Evolutionary conservation across 2,113 vertebrate genomes (phyloP).

Genomic region (Nicator chloris): DNA sequence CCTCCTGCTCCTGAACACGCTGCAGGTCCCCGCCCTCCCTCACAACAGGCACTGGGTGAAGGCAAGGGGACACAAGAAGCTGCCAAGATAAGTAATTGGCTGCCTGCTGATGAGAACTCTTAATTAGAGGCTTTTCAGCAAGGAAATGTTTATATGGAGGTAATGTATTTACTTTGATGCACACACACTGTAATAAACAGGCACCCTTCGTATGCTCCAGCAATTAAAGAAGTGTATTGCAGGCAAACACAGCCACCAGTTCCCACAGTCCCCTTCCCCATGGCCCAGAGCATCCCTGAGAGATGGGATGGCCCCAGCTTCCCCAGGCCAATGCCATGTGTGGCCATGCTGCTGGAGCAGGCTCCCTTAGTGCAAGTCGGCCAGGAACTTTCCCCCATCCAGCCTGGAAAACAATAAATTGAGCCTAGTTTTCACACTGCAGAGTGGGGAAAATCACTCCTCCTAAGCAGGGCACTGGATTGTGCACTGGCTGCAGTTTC

Average conservation of each 20-base stretch:
- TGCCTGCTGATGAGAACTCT: neutral
- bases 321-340: neutral
- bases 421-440: rapidly evolving
- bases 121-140: constrained; percentile 27
- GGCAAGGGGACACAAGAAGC: neutral
- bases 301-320: neutral
- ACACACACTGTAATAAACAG: neutral
- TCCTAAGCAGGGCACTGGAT: neutral
- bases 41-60: neutral
- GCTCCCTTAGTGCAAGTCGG: no score
- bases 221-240: neutral
- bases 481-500: neutral
- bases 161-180: neutral
- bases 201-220: neutral
- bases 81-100: neutral
- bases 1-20: neutral
- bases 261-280: neutral
- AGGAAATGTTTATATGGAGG: neutral
- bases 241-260: neutral
- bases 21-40: neutral
- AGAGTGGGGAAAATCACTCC: neutral
- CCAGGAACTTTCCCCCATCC: neutral
- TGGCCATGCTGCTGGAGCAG: neutral
- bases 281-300: neutral
- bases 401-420: neutral